Evolutionary conservation across 2,888 invertebrate genomes (phyloP), one percentile per base, ranked within the genome.

Genomic region (Aspidiotus rigidus): DNA sequence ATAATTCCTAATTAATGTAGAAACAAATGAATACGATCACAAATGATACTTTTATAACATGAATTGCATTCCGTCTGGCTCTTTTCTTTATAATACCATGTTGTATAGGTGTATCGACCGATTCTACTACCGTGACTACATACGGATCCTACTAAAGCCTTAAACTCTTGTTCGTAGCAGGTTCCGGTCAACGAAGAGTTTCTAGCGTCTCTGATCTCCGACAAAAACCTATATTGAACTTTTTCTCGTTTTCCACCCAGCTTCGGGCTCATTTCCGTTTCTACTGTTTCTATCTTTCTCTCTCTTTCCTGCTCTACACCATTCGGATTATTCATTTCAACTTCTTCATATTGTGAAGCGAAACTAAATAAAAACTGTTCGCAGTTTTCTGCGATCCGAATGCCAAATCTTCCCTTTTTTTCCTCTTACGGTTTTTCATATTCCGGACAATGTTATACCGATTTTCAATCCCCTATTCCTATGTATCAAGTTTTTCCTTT

Each of bases 331-430:
- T 49, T 6, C 49, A 49, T 13, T 11, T 49, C n/a, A n/a, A 49
- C 11, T 49, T 49, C n/a, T 49, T 49, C 10, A 49, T 49, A 11
- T 49, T n/a, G 49, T n/a, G 49, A 49, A 49, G 11, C 49, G 49
- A 49, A 49, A 49, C n/a, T 49, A 49, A 49, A 49, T 49, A 49
- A 49, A n/a, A 49, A 49, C 6, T 49, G n/a, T 49, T 49, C 49
- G n/a, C 49, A 49, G 49, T 49, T 49, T n/a, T 49, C 49, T 49
- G 49, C n/a, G n/a, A n/a, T 49, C 6, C n/a, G n/a, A 49, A n/a
- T 6, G 49, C 49, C 49, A 49, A 49, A 49, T 49, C n/a, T 49
- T n/a, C n/a, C 49, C 6, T 49, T 49, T 6, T 49, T 49, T 49
- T n/a, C 6, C 49, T 6, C n/a, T 6, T 49, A 11, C 1, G 2